Conservation (phyloP, 1,140 invertebrate species). For the Hydropsyche tenuis region DNA sequence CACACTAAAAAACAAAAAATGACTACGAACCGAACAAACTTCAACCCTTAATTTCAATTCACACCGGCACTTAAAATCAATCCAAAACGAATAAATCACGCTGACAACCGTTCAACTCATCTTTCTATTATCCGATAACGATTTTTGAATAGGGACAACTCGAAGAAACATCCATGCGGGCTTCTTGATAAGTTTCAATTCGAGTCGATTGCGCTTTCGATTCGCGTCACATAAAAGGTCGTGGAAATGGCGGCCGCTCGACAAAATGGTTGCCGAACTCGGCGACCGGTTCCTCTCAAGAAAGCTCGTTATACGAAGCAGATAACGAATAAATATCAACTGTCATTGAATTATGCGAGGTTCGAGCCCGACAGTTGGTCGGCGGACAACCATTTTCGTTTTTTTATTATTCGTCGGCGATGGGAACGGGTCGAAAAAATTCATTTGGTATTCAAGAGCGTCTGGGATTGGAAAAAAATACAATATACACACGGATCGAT, state of each 20-base stretch:
- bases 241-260: constrained; percentile 29
- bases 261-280: constrained; percentile 34
- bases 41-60: not conserved
- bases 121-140: too few species aligned
- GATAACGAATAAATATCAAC: constrained; percentile 44
- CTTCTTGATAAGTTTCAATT: constrained; percentile 1
- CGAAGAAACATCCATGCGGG: not conserved
- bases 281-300: not conserved
- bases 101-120: too few species aligned
- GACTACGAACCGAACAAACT: not conserved
- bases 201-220: not conserved
- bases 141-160: too few species aligned
- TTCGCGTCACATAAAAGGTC: too few species aligned
- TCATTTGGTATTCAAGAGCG: constrained; percentile 7
- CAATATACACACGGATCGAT: not conserved
- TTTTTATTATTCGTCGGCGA: not conserved
- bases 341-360: constrained; percentile 29
- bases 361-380: constrained; percentile 14
- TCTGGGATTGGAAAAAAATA: not conserved
- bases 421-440: constrained; percentile 9
- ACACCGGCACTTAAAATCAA: not conserved
- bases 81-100: constrained; percentile 23
- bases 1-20: too few species aligned
- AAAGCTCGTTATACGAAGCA: constrained; percentile 23
- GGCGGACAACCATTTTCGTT: not conserved